phyloP scores from a whole-genome alignment of 2,888 invertebrate genomes.

The Serripes groenlandicus region DNA sequence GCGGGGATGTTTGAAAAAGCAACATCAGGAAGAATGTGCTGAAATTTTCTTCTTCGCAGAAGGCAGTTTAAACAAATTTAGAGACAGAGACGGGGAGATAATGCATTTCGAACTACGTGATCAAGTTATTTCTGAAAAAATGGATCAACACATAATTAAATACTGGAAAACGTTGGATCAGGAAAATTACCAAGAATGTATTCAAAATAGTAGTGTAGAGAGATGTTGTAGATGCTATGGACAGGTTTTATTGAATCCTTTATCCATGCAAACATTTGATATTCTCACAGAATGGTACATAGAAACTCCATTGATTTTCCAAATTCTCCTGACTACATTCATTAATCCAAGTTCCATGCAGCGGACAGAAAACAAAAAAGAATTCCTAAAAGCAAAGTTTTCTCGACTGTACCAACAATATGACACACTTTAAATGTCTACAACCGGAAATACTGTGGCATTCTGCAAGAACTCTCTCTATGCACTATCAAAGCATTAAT shows the following conservation, averaged over 20 bases:
- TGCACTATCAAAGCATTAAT: conserved; percentile 33
- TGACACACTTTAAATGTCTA: conserved; percentile 34
- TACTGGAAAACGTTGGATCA: no score
- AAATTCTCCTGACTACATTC: conserved; percentile 33
- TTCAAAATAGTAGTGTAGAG: no score
- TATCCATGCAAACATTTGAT: conserved; percentile 12
- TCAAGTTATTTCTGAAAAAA: no score
- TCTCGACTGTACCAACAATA: conserved; percentile 29
- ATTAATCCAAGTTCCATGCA: conserved; percentile 25
- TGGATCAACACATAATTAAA: no score
- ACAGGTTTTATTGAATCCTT: background rate
- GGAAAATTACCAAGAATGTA: no score
- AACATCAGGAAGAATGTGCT: no score
- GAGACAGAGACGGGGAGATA: no score
- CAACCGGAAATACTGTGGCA: conserved; percentile 41
- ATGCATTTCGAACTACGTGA: no score
- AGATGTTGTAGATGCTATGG: no score
- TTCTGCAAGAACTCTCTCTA: conserved; percentile 40
- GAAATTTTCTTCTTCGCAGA: no score
- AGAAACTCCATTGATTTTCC: conserved; percentile 29
- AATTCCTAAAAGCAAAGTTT: conserved; percentile 19
- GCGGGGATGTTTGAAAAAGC: no score
- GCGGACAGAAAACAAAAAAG: background rate
- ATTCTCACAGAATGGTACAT: conserved; percentile 39
- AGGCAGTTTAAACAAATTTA: no score